A percentile compares a stretch with the other conserved stretches of the same genome.
These are phyloP conservation scores for Rhombomys opimus DNA, from an alignment of 2,113 vertebrate genomes.

Conservation along the genomic window DNA sequence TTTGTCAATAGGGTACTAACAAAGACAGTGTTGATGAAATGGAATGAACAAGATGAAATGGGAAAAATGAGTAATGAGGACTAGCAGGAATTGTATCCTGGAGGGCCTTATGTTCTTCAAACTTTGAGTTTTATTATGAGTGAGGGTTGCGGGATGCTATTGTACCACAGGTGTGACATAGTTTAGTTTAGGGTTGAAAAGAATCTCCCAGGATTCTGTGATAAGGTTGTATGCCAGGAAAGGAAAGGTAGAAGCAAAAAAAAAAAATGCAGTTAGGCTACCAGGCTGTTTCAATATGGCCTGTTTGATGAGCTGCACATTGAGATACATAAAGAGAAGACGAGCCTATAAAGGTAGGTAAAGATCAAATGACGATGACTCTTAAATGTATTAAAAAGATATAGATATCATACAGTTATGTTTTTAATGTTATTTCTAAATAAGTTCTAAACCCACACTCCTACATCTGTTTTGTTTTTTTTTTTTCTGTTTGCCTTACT, in stretches of 20 bases:
- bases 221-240: neutral
- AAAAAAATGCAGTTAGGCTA: neutral
- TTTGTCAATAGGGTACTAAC: neutral
- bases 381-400: neutral
- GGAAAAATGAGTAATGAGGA: neutral
- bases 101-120: neutral
- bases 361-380: neutral
- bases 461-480: neutral
- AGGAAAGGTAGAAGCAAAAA: neutral
- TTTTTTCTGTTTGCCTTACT: neutral
- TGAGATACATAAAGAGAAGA: neutral
- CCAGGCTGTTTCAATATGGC: neutral
- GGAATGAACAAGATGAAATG: neutral
- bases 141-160: neutral
- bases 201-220: neutral
- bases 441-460: neutral
- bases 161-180: neutral
- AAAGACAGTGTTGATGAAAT: constrained; percentile 25
- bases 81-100: neutral
- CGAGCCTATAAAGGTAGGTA: neutral
- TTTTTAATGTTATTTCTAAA: neutral
- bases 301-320: neutral
- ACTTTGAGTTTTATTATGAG: neutral
- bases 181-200: neutral
- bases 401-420: neutral